Evolutionary conservation across 2,113 vertebrate genomes (phyloP).

Genomic region (Hypomesus transpacificus): DNA sequence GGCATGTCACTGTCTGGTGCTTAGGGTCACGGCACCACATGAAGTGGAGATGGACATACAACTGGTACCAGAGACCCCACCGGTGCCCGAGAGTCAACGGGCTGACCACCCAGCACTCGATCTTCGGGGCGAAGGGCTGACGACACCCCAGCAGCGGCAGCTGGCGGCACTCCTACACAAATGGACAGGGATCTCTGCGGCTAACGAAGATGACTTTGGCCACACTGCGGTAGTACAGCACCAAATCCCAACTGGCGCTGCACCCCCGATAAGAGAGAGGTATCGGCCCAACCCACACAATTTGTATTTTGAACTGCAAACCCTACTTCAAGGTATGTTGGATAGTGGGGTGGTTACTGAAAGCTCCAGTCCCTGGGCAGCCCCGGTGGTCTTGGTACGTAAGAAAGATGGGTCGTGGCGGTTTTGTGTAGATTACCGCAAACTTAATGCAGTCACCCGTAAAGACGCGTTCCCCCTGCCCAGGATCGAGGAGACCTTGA

Average conservation of each 20-base stretch:
- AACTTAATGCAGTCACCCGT: not conserved
- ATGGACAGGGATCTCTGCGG: not conserved
- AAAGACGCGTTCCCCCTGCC: conserved; percentile 2
- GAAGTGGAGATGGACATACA: not conserved
- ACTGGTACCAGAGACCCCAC: not conserved
- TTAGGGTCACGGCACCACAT: not conserved
- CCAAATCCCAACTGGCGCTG: not conserved
- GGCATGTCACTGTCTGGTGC: no score
- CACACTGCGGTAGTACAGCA: not conserved
- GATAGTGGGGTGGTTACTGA: no score
- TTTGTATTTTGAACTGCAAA: not conserved
- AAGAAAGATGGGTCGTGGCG: not conserved
- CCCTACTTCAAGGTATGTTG: not conserved
- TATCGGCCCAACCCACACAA: no score
- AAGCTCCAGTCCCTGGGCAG: not conserved
- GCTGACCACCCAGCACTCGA: not conserved
- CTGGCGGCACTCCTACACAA: not conserved
- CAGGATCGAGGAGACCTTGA: not conserved
- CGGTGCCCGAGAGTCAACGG: not conserved
- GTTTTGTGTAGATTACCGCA: no score
- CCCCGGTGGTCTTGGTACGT: not conserved
- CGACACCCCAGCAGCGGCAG: no score
- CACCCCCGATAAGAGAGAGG: not conserved
- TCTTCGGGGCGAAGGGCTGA: not conserved
- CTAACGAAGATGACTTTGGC: not conserved